Percentiles rank a stretch among this genome's conserved stretches.
Conservation (phyloP, 2,797 vertebrate genomes). For the Caiman crocodilus region DNA sequence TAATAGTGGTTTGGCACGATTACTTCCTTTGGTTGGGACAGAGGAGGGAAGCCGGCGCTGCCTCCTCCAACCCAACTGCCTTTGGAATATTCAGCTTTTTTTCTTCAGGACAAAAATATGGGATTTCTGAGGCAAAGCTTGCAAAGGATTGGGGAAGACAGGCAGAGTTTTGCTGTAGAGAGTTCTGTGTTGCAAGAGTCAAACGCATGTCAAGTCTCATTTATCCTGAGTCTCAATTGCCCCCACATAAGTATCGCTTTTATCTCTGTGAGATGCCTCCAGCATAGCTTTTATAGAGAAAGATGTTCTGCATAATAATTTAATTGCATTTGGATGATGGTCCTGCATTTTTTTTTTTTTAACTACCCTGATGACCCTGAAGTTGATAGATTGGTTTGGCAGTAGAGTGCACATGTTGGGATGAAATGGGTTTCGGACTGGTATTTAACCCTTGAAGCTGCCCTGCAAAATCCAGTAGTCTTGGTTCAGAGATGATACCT, state of each 20-base stretch:
- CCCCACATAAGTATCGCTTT: background rate
- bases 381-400: too few relatives aligned
- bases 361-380: background rate
- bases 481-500: too few relatives aligned
- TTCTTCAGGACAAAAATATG: background rate
- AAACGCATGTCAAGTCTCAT: fast-evolving
- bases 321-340: background rate
- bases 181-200: background rate
- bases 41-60: background rate
- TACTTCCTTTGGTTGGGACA: background rate
- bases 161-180: fast-evolving
- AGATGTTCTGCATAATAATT: background rate
- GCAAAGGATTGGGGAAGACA: background rate
- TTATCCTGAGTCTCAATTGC: background rate
- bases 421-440: background rate
- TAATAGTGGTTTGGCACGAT: background rate
- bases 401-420: background rate
- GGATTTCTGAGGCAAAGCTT: background rate
- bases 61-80: background rate
- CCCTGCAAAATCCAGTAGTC: too few relatives aligned
- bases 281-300: background rate
- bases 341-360: background rate
- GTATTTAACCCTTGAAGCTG: too few relatives aligned
- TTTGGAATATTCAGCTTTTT: background rate
- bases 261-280: fast-evolving